Base-by-base conservation (phyloP, 2,888 invertebrate genomes). In the Eueremaeus valkanovi region DNA sequence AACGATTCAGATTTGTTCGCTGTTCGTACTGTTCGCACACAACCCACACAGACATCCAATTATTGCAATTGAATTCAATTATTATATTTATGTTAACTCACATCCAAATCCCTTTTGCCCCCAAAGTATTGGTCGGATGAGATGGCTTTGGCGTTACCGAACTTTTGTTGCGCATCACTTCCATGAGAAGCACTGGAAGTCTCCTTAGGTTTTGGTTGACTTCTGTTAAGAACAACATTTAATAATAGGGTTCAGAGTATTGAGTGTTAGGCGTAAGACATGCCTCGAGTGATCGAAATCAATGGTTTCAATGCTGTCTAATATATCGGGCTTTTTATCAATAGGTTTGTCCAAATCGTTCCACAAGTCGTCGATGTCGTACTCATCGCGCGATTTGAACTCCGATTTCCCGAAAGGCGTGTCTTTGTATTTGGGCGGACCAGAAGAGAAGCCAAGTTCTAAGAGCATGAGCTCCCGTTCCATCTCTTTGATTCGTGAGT, bases 81-180 rank as follows among this genome's bases (percentile, higher is more conserved):
- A n/a, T 51, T 3, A 73, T 76, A 58, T 70, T 42, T 61, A 11
- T 33, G 3, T 0, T 61, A 21, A 81, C 83, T 82, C 80, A 85
- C 86, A 79, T 86, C 85, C 80, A 88, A 88, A 81, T 87, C 85
- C 76, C 84, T 83, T 77, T 87, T 87, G 81, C 90, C 92, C 9
- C 92, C 92, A 84, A 98, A 98, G 86, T 89, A 97, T 86, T 96
- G 96, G 82, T 95, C 95, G 0, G 98, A 98, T 76, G 97, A 97
- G 82, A 99, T 99, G 18, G 95, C 92, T 85, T 99, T 99, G 3
- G 98, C 96, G 81, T 91, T 90, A 72, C 95, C 97, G 84, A 98
- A 99, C 86, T 98, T 98, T 85, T 93, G 93, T 80, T 90, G 90
- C 66, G 90, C 81, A 68, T 81, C 80, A 74, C 81, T 88, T 9